phyloP scores from a whole-genome alignment of 1,140 invertebrate species.

The Caenorhabditis inopinata region DNA sequence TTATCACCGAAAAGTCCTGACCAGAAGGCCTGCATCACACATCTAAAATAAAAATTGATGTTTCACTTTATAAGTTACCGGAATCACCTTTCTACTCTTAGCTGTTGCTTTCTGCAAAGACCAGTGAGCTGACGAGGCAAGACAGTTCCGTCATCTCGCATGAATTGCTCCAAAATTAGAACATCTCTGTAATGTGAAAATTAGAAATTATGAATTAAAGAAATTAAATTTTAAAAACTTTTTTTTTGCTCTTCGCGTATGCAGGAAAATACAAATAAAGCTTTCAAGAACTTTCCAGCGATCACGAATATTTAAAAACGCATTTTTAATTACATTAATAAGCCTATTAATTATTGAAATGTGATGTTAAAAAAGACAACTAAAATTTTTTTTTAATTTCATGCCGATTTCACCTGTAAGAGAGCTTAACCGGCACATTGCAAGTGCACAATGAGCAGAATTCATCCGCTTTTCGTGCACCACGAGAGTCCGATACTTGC shows the following conservation, averaged over 20 bases:
- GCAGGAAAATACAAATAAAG: neutral
- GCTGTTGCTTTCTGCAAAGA: slow-evolving; percentile 61
- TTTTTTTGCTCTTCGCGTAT: too few species aligned
- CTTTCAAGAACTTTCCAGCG: neutral
- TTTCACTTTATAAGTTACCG: neutral
- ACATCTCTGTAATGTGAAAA: slow-evolving; percentile 50
- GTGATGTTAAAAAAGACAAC: too few species aligned
- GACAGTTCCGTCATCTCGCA: slow-evolving; percentile 65
- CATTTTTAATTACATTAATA: too few species aligned
- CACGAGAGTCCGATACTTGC: slow-evolving; percentile 34
- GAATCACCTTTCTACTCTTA: slow-evolving; percentile 53
- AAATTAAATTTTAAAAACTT: neutral
- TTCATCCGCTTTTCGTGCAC: slow-evolving; percentile 18
- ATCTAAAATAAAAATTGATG: slow-evolving; percentile 42
- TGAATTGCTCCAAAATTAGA: slow-evolving; percentile 65
- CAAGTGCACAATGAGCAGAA: slow-evolving; percentile 57
- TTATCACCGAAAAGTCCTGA: slow-evolving; percentile 61
- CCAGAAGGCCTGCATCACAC: slow-evolving; percentile 67
- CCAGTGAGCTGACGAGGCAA: slow-evolving; percentile 62
- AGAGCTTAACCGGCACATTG: slow-evolving; percentile 57
- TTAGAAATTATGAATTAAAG: neutral
- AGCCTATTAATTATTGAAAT: too few species aligned
- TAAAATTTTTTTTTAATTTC: too few species aligned
- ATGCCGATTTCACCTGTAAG: too few species aligned
- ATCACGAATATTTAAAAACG: too few species aligned